These are phyloP conservation scores for Aldrovandia affinis DNA, from an alignment of 2,797 vertebrate genomes.

Conservation along the genomic window DNA sequence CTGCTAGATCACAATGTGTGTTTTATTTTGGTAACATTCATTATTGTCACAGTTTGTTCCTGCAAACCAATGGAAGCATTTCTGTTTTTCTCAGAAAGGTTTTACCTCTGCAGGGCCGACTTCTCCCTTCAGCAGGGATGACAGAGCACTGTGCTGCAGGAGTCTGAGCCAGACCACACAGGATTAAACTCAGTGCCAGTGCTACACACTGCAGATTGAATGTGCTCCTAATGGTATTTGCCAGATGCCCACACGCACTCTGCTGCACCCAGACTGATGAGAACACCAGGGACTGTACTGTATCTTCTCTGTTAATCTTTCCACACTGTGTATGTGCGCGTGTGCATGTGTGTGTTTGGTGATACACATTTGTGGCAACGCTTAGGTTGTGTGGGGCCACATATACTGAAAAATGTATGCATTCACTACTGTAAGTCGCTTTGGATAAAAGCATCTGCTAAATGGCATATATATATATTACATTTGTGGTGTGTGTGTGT, in stretches of 20 bases:
- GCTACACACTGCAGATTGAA: constrained; percentile 8
- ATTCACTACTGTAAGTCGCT: too few relatives aligned
- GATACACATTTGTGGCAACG: too few relatives aligned
- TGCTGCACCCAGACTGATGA: background rate
- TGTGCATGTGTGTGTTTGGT: constrained; percentile 3
- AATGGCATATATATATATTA: too few relatives aligned
- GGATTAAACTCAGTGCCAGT: background rate
- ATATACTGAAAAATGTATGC: too few relatives aligned
- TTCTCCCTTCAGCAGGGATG: background rate
- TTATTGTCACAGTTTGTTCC: background rate
- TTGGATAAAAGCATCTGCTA: too few relatives aligned
- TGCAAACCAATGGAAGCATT: background rate
- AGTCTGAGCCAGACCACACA: background rate
- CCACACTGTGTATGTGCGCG: background rate
- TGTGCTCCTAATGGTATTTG: constrained; percentile 1
- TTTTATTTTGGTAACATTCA: background rate
- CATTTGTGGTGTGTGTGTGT: too few relatives aligned
- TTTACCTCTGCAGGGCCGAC: background rate
- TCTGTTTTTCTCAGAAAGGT: background rate
- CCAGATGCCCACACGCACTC: background rate
- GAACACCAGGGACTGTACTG: background rate
- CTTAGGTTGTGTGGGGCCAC: too few relatives aligned
- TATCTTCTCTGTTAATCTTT: background rate
- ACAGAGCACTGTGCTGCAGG: background rate
- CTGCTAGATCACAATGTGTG: background rate